Conservation (phyloP, 2,113 vertebrate species). For the Taxidea taxus region DNA sequence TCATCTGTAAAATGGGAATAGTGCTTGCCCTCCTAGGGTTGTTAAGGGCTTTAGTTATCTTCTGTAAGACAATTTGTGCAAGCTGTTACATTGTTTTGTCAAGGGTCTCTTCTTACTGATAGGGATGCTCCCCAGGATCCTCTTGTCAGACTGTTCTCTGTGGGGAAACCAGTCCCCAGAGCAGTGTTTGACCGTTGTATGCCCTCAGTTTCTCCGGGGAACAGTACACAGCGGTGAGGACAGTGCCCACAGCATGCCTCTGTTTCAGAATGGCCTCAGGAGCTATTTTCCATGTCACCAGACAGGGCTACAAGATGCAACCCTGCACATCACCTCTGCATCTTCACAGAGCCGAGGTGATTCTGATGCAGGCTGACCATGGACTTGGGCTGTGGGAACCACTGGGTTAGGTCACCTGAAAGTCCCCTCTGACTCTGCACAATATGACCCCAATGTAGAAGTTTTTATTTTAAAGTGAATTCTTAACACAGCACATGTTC, state of each 20-base stretch:
- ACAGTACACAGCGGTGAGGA: too few species aligned
- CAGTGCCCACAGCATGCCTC: too few species aligned
- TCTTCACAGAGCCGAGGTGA: too few species aligned
- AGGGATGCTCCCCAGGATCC: neutral
- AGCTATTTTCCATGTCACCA: rapidly evolving
- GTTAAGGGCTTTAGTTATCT: neutral
- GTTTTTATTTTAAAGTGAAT: neutral
- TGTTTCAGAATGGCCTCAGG: neutral
- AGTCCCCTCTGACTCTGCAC: neutral
- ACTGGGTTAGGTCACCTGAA: neutral
- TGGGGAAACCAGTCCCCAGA: neutral
- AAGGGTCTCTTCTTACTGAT: neutral
- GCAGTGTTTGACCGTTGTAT: neutral
- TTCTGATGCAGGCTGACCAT: neutral
- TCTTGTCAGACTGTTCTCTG: neutral
- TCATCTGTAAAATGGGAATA: neutral
- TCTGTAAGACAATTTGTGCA: neutral
- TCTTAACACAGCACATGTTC: neutral
- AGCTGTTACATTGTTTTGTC: neutral
- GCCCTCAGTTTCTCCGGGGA: neutral
- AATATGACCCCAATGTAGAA: neutral
- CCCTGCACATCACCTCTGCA: neutral
- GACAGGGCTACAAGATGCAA: too few species aligned
- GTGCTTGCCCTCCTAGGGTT: neutral
- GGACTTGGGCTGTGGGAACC: neutral